Base-by-base conservation (phyloP, 2,888 invertebrate species). In the Tiphia femorata region DNA sequence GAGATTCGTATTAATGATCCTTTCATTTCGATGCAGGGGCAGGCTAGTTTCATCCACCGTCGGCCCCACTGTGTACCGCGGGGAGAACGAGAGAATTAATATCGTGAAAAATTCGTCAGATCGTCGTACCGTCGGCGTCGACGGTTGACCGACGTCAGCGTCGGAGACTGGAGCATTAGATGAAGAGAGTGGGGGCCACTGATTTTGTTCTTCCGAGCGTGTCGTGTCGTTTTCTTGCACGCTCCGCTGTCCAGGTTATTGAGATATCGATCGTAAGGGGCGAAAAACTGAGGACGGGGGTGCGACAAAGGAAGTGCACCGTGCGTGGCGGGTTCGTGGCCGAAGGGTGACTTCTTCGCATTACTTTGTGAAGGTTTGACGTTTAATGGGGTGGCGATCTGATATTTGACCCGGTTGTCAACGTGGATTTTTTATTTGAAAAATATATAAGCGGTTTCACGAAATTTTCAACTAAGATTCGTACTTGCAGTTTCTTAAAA, bases 1-100 rank as follows among this genome's bases (percentile, higher is more conserved):
- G 69, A 58, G 70, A 73, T 73, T 72, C 67, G 71, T 73, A 76
- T 76, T 75, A 77, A 77, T 72, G 72, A 77, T 71, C 75, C 61
- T 70, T 69, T 62, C 72, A 67, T 71, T 62, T 64, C 53, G 63
- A 49, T 55, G 49, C n/a, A n/a, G n/a, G n/a, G n/a, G 52, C 55
- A 37, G 43, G 57, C 54, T 41, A 43, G 58, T 62, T 59, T 58
- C 64, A 62, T 65, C 64, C 63, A 58, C 52, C 40, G n/a, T n/a
- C n/a, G n/a, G n/a, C 49, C 44, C 41, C 58, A 43, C 49, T 59
- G 52, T 59, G 60, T 59, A 60, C 59, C 57, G 41, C 14, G 35
- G 57, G 60, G 49, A n/a, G n/a, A 56, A 47, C 40, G 43, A 53
- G 53, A 50, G 59, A 73, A 68, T 72, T 72, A 64, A 70, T 67